Percentiles rank a stretch among this genome's conserved stretches.
Evolutionary conservation across 2,888 invertebrate species (phyloP).

Genomic region (Phoenoteleia sp.): DNA sequence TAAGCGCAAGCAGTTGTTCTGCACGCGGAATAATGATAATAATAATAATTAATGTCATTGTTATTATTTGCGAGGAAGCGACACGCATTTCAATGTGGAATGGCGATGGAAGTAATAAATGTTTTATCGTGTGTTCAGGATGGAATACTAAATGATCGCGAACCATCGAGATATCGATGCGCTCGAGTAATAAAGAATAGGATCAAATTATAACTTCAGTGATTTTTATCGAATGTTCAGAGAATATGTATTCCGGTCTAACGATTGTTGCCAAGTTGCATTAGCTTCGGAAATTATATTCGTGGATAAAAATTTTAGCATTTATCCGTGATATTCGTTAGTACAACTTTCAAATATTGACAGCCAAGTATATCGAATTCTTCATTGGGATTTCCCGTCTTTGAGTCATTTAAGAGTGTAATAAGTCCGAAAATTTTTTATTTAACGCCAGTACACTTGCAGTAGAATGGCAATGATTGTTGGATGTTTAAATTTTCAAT

Average conservation of each 20-base stretch:
- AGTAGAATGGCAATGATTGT: neutral
- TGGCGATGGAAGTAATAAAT: neutral
- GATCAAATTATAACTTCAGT: neutral
- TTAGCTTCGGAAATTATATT: no score
- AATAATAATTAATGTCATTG: slow-evolving; percentile 1
- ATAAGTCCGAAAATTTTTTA: no score
- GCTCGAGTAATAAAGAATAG: neutral
- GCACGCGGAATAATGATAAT: no score
- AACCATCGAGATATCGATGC: neutral
- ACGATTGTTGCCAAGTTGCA: neutral
- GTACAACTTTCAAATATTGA: neutral
- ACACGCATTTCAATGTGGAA: no score
- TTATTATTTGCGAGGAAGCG: neutral
- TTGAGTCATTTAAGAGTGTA: neutral
- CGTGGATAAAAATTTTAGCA: neutral
- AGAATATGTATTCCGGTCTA: neutral
- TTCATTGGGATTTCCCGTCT: neutral
- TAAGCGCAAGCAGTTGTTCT: no score
- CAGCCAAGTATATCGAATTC: neutral
- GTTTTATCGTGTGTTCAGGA: neutral
- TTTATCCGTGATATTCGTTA: neutral
- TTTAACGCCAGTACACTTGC: no score
- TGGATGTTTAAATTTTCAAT: neutral
- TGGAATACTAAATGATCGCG: slow-evolving; percentile 3
- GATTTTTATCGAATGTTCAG: neutral